A percentile compares a stretch with the other conserved stretches of the same genome.
phyloP scores from a whole-genome alignment of 2,888 invertebrate genomes.

The Platypus cylindrus region DNA sequence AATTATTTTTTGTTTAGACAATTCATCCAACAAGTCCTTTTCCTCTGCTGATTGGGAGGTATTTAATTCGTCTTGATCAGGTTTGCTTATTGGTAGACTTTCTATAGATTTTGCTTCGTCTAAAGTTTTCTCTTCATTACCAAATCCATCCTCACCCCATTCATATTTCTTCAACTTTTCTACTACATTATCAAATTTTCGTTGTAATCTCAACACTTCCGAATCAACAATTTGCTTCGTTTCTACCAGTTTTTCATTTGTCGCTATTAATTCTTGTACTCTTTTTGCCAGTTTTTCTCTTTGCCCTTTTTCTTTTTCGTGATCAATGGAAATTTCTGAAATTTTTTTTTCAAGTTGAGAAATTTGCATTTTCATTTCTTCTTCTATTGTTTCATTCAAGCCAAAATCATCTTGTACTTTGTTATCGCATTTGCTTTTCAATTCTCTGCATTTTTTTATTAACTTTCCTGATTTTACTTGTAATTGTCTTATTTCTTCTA shows the following conservation, averaged over 20 bases:
- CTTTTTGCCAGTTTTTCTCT: conserved; percentile 56
- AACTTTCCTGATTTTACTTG: conserved; percentile 66
- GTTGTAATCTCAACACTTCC: conserved; percentile 60
- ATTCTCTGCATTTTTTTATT: conserved; percentile 71
- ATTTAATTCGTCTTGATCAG: no score
- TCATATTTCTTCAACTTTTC: conserved; percentile 49
- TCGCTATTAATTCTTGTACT: conserved; percentile 58
- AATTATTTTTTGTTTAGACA: no score
- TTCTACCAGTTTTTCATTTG: conserved; percentile 66
- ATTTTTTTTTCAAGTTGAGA: conserved; percentile 51
- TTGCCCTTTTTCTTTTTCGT: conserved; percentile 50
- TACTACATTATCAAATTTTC: conserved; percentile 55
- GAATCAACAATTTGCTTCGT: conserved; percentile 71
- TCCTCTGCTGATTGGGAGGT: no score
- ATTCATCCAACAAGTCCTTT: no score
- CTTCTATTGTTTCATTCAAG: conserved; percentile 65
- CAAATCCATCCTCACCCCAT: conserved; percentile 34
- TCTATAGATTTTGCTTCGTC: no score
- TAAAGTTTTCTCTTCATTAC: conserved; percentile 7
- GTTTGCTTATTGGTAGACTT: no score
- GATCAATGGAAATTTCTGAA: conserved; percentile 43
- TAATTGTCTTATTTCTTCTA: conserved; percentile 48
- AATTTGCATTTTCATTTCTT: conserved; percentile 62
- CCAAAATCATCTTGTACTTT: conserved; percentile 26
- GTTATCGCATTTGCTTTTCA: conserved; percentile 54